These are phyloP conservation scores for Pseudomyrmex flavicornis DNA, from an alignment of 1,140 invertebrate genomes.

Conservation along the genomic window DNA sequence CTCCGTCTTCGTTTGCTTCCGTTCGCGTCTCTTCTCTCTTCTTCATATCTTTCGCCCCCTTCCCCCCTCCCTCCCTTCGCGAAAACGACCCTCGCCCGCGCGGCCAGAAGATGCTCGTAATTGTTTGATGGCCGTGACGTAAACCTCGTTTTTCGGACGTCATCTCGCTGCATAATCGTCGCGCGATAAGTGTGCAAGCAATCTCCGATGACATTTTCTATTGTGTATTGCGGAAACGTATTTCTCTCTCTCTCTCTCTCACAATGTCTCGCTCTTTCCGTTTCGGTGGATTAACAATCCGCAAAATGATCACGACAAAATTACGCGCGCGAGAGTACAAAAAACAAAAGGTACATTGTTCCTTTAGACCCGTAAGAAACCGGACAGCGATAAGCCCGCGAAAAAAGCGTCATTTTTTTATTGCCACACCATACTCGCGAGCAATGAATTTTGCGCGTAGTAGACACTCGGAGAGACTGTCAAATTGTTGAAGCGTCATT, in stretches of 20 bases:
- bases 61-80: neutral
- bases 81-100: slow-evolving; percentile 66
- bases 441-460: slow-evolving; percentile 57
- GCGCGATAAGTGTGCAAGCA: slow-evolving; percentile 54
- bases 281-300: too few relatives aligned
- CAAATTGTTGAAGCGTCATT: slow-evolving; percentile 69
- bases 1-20: slow-evolving; percentile 67
- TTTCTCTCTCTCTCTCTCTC: too few relatives aligned
- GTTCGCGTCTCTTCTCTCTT: slow-evolving; percentile 53
- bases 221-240: neutral
- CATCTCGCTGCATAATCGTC: slow-evolving; percentile 24
- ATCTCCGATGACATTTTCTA: neutral
- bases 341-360: neutral
- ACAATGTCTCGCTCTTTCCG: too few relatives aligned
- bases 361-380: neutral
- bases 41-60: slow-evolving; percentile 59
- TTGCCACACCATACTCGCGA: neutral
- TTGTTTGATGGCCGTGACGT: slow-evolving; percentile 58
- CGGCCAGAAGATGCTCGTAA: slow-evolving; percentile 58
- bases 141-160: slow-evolving; percentile 7
- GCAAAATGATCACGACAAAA: neutral
- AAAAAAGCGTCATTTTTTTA: slow-evolving; percentile 22
- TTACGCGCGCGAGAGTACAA: neutral
- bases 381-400: neutral
- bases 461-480: slow-evolving; percentile 32